Conservation (phyloP, 2,888 invertebrate genomes). For the Tetranychus truncatus region DNA sequence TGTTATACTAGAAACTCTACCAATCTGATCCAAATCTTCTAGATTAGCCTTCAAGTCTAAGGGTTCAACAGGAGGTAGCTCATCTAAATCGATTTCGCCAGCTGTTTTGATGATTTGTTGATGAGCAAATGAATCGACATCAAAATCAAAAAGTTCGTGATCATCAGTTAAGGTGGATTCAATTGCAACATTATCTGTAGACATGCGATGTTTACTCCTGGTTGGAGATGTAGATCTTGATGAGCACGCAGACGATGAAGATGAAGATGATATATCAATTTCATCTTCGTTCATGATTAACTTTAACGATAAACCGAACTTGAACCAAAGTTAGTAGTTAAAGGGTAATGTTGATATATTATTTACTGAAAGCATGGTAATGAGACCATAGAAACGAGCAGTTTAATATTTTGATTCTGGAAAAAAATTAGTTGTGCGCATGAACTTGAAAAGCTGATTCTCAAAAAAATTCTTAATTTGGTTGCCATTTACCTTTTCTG, state of each 20-base stretch:
- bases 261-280: conserved; percentile 5
- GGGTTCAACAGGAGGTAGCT: conserved; percentile 62
- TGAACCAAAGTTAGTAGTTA: too few relatives aligned
- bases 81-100: conserved; percentile 37
- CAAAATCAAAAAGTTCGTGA: neutral
- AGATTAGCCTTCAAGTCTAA: conserved; percentile 57
- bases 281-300: conserved; percentile 10
- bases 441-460: too few relatives aligned
- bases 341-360: too few relatives aligned
- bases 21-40: conserved; percentile 52
- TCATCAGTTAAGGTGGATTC: neutral
- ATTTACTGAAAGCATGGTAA: too few relatives aligned
- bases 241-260: neutral
- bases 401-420: too few relatives aligned
- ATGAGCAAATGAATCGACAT: neutral
- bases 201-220: neutral
- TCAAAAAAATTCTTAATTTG: too few relatives aligned
- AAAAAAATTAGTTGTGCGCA: too few relatives aligned
- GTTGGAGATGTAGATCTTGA: neutral
- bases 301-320: neutral
- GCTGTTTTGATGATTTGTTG: conserved; percentile 18
- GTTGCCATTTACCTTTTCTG: too few relatives aligned
- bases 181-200: neutral
- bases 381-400: too few relatives aligned
- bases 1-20: conserved; percentile 50